Evolutionary conservation across 1,140 invertebrate species (phyloP).

Genomic region (Helicoverpa zea): DNA sequence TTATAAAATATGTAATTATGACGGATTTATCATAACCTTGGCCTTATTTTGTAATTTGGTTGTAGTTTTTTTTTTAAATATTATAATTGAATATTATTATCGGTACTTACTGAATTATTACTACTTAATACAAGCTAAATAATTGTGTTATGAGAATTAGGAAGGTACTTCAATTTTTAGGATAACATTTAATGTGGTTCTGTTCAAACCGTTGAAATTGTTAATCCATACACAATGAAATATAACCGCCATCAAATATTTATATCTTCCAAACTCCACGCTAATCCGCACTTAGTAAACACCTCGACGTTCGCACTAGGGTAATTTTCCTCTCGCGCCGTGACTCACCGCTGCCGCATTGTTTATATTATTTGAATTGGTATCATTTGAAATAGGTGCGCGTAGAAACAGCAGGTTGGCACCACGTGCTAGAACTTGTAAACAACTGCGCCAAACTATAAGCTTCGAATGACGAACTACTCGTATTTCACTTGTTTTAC

Average conservation of each 20-base stretch:
- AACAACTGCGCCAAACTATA: constrained; percentile 16
- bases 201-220: too few relatives aligned
- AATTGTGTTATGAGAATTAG: too few relatives aligned
- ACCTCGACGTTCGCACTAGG: constrained; percentile 15
- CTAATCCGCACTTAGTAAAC: constrained; percentile 40
- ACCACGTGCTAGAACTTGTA: constrained; percentile 37
- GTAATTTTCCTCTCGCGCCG: constrained; percentile 42
- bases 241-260: background rate
- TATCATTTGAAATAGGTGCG: constrained; percentile 32
- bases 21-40: constrained; percentile 43
- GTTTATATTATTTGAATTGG: constrained; percentile 48
- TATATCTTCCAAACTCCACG: constrained; percentile 6
- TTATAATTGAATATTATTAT: too few relatives aligned
- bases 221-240: background rate
- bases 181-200: too few relatives aligned
- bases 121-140: too few relatives aligned
- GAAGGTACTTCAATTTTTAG: too few relatives aligned
- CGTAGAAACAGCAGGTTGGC: constrained; percentile 33
- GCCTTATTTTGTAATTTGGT: constrained; percentile 13
- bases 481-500: constrained; percentile 18
- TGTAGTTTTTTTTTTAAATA: background rate
- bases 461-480: constrained; percentile 19
- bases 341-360: constrained; percentile 39
- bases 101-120: too few relatives aligned
- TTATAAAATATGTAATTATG: background rate